These are phyloP conservation scores for Gymnocypris eckloni DNA, from an alignment of 2,797 vertebrate species.

Conservation along the genomic window DNA sequence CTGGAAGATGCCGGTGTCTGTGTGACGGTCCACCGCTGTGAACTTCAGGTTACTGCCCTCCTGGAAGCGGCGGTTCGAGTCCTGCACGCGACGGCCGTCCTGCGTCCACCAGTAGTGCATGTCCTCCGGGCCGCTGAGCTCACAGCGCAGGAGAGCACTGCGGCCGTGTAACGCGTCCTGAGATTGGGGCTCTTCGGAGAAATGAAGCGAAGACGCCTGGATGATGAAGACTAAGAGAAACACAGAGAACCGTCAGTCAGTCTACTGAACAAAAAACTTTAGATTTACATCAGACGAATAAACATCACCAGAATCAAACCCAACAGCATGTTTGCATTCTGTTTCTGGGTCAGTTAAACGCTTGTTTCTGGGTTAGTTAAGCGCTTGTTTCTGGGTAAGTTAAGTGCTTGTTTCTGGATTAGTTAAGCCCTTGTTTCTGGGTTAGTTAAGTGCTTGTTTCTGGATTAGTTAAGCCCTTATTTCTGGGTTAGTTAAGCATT, in stretches of 20 bases:
- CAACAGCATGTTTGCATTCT: not conserved
- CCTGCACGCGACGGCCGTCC: conserved; percentile 74
- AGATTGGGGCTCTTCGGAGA: conserved; percentile 94
- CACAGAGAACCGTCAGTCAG: conserved; percentile 53
- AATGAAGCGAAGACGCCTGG: conserved; percentile 78
- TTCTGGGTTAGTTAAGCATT: no score
- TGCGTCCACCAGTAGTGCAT: conserved; percentile 85
- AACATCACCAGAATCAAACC: not conserved
- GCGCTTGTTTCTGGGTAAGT: no score
- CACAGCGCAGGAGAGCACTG: conserved; percentile 94
- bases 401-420: no score
- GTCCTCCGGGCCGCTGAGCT: conserved; percentile 79
- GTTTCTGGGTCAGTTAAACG: no score
- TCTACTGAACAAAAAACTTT: not conserved
- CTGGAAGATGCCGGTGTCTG: conserved; percentile 88
- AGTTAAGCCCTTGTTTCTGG: no score
- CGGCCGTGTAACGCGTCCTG: conserved; percentile 97
- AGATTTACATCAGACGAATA: not conserved
- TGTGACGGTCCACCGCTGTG: conserved; percentile 82
- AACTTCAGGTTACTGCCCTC: conserved; percentile 94
- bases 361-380: no score
- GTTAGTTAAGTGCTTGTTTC: no score
- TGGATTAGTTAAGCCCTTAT: fast-evolving
- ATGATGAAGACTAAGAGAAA: conserved; percentile 74
- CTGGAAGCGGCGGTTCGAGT: conserved; percentile 85